Percentiles rank a stretch among this genome's conserved stretches.
phyloP scores from a whole-genome alignment of 2,888 invertebrate species.

The Saturnia japonica region DNA sequence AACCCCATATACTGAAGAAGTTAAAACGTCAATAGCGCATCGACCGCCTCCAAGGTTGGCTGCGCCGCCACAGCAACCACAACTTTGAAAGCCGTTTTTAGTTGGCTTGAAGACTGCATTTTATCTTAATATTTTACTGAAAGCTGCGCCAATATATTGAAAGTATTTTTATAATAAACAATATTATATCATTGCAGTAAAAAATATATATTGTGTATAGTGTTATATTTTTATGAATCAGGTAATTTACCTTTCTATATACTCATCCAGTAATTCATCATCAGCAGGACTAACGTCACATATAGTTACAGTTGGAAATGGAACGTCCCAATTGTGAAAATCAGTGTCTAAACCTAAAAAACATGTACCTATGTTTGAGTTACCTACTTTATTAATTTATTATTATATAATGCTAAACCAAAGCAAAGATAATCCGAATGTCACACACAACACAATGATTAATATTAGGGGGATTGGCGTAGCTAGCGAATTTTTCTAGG shows the following conservation, averaged over 20 bases:
- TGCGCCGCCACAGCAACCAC: neutral
- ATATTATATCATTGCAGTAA: neutral
- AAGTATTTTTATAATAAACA: neutral
- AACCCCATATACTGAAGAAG: conserved; percentile 56
- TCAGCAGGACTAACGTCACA: conserved; percentile 82
- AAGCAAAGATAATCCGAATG: neutral
- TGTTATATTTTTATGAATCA: neutral
- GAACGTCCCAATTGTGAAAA: conserved; percentile 90
- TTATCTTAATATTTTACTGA: neutral
- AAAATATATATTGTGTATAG: neutral
- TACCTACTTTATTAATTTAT: no score
- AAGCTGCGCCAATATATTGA: neutral
- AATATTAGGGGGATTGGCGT: no score
- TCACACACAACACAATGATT: no score
- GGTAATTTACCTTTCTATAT: conserved; percentile 55
- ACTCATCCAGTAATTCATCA: conserved; percentile 69
- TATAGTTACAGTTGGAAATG: conserved; percentile 87
- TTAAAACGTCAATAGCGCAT: neutral
- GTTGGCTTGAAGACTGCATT: neutral
- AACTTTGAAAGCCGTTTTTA: neutral
- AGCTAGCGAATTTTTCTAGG: no score
- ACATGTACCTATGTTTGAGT: neutral
- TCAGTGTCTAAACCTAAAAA: conserved; percentile 86
- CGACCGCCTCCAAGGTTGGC: neutral
- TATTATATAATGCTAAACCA: no score